Evolutionary conservation across 2,888 invertebrate genomes (phyloP).

Genomic region (Strigamia maritima): DNA sequence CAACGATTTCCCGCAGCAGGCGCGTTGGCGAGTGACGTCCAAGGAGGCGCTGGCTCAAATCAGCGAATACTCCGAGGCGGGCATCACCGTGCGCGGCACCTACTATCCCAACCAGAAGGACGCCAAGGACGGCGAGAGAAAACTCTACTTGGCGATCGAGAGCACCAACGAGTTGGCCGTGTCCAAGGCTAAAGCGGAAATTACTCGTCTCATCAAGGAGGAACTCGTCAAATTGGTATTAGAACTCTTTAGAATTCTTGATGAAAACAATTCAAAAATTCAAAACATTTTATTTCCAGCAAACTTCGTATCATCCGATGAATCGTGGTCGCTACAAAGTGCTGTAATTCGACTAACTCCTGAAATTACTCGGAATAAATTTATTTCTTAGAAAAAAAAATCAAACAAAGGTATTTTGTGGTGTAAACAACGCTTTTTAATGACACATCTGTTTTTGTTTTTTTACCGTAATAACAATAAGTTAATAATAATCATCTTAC

Average conservation of each 20-base stretch:
- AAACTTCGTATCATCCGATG: conserved; percentile 55
- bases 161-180: conserved; percentile 92
- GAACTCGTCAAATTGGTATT: conserved; percentile 77
- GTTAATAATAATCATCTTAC: not conserved
- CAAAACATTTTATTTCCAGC: too few relatives aligned
- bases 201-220: conserved; percentile 95
- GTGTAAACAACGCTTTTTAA: too few relatives aligned
- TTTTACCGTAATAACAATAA: not conserved
- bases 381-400: not conserved
- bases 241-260: not conserved
- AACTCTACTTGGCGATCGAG: conserved; percentile 96
- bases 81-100: conserved; percentile 96
- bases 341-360: conserved; percentile 65
- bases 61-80: conserved; percentile 98
- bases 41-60: conserved; percentile 97
- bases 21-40: conserved; percentile 95
- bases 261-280: too few relatives aligned
- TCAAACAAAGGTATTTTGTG: too few relatives aligned
- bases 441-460: not conserved
- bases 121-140: conserved; percentile 85
- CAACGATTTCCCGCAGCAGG: conserved; percentile 99
- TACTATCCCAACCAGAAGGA: conserved; percentile 84
- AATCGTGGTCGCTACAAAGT: conserved; percentile 95
- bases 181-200: conserved; percentile 93
- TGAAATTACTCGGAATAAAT: not conserved